phyloP scores from a whole-genome alignment of 1,140 invertebrate species.

The Prorops nasuta region DNA sequence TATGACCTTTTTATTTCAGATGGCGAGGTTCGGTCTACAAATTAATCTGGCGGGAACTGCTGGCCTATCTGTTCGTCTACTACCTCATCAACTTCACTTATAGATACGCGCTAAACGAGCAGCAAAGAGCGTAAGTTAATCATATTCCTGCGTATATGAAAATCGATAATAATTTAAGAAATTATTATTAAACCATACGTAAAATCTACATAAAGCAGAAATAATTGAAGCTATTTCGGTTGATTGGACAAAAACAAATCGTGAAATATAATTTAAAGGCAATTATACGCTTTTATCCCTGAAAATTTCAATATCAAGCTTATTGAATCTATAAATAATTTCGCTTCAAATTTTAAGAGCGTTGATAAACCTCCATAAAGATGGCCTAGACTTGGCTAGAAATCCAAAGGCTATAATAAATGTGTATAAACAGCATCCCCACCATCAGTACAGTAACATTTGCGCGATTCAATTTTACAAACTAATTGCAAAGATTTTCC shows the following conservation, averaged over 20 bases:
- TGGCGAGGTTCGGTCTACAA: constrained; percentile 98
- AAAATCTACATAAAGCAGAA: no score
- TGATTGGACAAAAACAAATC: no score
- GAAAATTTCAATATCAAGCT: no score
- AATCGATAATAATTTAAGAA: neutral
- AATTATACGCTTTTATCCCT: no score
- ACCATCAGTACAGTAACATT: no score
- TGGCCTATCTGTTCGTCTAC: constrained; percentile 85
- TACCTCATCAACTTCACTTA: constrained; percentile 86
- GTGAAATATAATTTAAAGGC: no score
- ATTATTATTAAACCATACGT: no score
- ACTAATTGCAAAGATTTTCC: no score
- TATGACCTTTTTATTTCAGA: constrained; percentile 65
- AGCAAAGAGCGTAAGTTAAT: constrained; percentile 77
- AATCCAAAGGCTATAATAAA: constrained; percentile 10
- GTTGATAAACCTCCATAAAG: constrained; percentile 14
- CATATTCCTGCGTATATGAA: neutral
- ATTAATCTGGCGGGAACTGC: constrained; percentile 89
- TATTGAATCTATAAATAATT: no score
- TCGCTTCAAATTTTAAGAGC: constrained; percentile 15
- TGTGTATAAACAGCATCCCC: no score
- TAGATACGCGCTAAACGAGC: constrained; percentile 77
- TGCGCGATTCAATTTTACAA: no score
- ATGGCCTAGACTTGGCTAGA: constrained; percentile 19
- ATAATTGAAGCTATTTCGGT: no score